Conservation (phyloP, 2,888 invertebrate species). For the Nipponacmea schrenckii region DNA sequence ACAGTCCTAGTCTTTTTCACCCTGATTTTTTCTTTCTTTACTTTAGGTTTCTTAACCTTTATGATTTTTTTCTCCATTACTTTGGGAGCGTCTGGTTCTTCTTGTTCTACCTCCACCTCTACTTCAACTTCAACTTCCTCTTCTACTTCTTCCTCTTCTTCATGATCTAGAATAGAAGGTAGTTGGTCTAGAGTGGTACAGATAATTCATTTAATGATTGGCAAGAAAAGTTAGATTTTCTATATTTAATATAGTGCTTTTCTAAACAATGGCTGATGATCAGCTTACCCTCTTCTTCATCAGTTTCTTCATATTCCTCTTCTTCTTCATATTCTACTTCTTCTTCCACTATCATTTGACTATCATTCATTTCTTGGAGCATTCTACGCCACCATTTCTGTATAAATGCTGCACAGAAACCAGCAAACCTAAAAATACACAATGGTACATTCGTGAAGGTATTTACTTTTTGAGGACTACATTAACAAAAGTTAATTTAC, state of each 20-base stretch:
- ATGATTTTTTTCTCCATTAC: not conserved
- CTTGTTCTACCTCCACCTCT: conserved; percentile 1
- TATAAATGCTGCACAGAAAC: not conserved
- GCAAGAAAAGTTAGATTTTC: not conserved
- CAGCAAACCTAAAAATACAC: not conserved
- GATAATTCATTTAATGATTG: conserved; percentile 9
- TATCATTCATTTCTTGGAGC: not conserved
- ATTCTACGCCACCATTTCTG: not conserved
- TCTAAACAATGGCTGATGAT: conserved; percentile 14
- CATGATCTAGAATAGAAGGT: too few species aligned
- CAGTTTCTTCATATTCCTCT: conserved; percentile 3
- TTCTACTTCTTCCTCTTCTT: not conserved
- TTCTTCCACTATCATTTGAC: not conserved
- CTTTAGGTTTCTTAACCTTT: not conserved
- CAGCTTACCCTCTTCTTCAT: not conserved
- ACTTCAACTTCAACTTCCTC: not conserved
- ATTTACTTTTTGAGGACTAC: too few species aligned
- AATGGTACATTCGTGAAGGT: too few species aligned
- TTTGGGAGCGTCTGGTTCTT: not conserved
- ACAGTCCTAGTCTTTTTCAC: conserved; percentile 2
- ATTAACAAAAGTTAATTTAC: too few species aligned
- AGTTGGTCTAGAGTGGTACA: conserved; percentile 4
- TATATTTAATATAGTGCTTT: not conserved
- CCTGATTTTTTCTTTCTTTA: not conserved
- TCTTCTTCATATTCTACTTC: conserved; percentile 3